These are phyloP conservation scores for Lasaia peninsularis DNA, from an alignment of 1,140 invertebrate genomes.

Conservation along the genomic window DNA sequence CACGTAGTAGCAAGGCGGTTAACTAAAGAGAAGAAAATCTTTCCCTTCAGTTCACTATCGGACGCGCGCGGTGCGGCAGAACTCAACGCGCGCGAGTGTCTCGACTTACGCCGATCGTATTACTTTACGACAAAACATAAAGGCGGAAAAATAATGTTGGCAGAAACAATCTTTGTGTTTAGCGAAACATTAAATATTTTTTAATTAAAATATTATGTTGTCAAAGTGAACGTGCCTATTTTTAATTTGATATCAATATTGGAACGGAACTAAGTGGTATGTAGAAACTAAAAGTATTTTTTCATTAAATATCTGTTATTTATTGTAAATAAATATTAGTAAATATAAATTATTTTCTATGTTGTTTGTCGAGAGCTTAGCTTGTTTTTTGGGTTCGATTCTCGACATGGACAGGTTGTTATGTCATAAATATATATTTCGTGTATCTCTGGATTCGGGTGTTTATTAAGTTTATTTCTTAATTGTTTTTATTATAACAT, in stretches of 20 bases:
- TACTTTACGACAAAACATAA: not conserved
- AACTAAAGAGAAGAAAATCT: not conserved
- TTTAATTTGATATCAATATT: not conserved
- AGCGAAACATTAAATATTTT: not conserved
- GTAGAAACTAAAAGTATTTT: too few species aligned
- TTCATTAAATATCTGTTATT: too few species aligned
- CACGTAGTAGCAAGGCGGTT: not conserved
- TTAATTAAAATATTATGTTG: slow-evolving; percentile 3
- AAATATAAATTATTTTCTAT: too few species aligned
- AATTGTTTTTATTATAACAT: too few species aligned
- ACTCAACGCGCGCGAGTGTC: slow-evolving; percentile 7
- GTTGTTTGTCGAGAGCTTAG: too few species aligned
- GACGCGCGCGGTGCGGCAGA: slow-evolving; percentile 5
- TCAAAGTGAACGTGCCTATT: not conserved
- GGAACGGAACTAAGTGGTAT: not conserved
- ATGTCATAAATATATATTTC: too few species aligned
- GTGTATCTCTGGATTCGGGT: too few species aligned
- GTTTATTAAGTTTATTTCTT: too few species aligned
- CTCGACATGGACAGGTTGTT: too few species aligned
- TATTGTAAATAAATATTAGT: too few species aligned
- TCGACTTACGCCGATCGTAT: not conserved
- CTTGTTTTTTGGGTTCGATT: too few species aligned
- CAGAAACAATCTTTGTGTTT: not conserved
- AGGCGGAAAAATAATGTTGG: slow-evolving; percentile 8
- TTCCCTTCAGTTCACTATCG: slow-evolving; percentile 3